Conservation (phyloP, 2,888 invertebrate genomes). For the Amorpha juglandis region DNA sequence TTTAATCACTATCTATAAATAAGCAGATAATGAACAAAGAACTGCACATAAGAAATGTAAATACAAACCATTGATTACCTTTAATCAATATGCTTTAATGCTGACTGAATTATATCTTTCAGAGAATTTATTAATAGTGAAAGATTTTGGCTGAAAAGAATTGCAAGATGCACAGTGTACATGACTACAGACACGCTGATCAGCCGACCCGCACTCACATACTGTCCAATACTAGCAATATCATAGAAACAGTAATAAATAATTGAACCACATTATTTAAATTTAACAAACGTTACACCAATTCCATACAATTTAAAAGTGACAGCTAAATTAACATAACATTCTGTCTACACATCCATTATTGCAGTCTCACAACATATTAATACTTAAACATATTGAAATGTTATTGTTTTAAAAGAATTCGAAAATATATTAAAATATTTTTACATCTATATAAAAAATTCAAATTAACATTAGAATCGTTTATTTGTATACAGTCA, state of each 20-base stretch:
- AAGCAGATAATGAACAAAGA: no score
- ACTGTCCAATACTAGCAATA: not conserved
- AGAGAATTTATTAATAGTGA: no score
- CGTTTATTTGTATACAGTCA: not conserved
- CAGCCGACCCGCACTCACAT: not conserved
- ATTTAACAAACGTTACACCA: not conserved
- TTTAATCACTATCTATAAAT: no score
- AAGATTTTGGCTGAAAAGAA: no score
- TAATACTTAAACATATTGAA: constrained; percentile 37
- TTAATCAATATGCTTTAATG: no score
- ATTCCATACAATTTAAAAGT: not conserved
- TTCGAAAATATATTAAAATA: constrained; percentile 43
- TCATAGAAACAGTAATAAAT: not conserved
- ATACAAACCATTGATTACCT: no score
- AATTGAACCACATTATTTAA: not conserved
- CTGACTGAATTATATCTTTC: no score
- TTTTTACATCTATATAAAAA: constrained; percentile 26
- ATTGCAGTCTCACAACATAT: constrained; percentile 37
- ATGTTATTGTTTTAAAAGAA: constrained; percentile 27
- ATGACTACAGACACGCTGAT: no score
- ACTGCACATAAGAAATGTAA: no score
- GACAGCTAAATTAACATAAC: not conserved
- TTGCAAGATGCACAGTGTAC: no score
- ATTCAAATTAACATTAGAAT: not conserved
- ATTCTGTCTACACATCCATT: constrained; percentile 32